phyloP scores from a whole-genome alignment of 2,888 invertebrate genomes.

The Xanthia togata region DNA sequence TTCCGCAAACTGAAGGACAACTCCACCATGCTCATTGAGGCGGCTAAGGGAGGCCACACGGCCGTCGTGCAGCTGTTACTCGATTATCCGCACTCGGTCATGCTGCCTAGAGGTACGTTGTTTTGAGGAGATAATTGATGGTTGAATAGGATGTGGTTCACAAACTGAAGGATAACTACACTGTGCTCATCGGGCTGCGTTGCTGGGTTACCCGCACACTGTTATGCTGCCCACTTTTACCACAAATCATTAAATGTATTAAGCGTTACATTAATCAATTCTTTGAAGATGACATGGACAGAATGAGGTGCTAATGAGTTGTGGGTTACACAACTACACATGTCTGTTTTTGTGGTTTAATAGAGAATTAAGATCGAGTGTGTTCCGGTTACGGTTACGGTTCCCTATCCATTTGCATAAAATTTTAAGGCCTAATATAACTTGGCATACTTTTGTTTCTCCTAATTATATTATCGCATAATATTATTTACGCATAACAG shows the following conservation, averaged over 20 bases:
- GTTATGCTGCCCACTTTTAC: background rate
- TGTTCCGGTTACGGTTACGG: no score
- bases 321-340: no score
- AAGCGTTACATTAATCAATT: background rate
- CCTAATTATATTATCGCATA: no score
- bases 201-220: background rate
- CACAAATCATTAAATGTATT: background rate
- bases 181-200: background rate
- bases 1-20: constrained; percentile 99
- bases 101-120: constrained; percentile 90
- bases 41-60: constrained; percentile 99
- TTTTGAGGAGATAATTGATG: no score
- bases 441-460: no score
- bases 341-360: no score
- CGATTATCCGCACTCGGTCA: constrained; percentile 97
- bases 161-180: background rate
- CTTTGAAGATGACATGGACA: background rate
- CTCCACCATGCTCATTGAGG: constrained; percentile 99
- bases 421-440: no score
- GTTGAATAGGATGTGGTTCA: background rate
- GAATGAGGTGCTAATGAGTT: background rate
- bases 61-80: constrained; percentile 98
- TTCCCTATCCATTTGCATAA: no score
- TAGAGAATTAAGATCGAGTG: background rate
- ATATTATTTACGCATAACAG: no score